phyloP scores from a whole-genome alignment of 2,797 vertebrate genomes.

The Euphonia xanthogaster region DNA sequence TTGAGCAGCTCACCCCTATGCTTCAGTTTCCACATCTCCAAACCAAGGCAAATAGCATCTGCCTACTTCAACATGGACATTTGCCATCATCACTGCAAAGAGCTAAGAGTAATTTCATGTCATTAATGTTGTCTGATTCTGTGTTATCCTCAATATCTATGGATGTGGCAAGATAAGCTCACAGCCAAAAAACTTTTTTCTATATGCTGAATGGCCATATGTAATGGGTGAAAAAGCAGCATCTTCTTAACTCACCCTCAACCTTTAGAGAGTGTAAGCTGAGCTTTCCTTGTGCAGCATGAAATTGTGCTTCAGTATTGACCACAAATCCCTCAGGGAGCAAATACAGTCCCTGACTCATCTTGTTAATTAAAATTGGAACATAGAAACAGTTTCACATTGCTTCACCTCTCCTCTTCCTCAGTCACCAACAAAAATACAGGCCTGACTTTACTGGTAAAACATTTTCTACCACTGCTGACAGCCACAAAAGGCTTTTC shows the following conservation, averaged over 20 bases:
- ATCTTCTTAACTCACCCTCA: neutral
- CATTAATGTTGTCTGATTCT: neutral
- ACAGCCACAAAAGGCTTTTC: neutral
- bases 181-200: neutral
- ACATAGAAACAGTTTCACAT: neutral
- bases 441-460: neutral
- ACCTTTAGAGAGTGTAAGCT: neutral
- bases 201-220: neutral
- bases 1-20: neutral
- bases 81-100: neutral
- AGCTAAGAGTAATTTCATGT: neutral
- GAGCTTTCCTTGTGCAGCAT: neutral
- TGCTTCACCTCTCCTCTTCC: neutral
- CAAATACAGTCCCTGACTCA: neutral
- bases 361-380: constrained; percentile 2
- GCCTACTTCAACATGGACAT: neutral
- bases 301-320: neutral
- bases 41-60: neutral
- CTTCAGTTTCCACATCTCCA: neutral
- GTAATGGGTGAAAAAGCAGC: neutral
- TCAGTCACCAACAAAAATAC: neutral
- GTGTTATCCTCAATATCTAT: neutral
- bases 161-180: neutral
- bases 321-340: neutral
- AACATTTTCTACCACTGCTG: neutral